Conservation (phyloP, 2,113 vertebrate species). For the Nanger granti region DNA sequence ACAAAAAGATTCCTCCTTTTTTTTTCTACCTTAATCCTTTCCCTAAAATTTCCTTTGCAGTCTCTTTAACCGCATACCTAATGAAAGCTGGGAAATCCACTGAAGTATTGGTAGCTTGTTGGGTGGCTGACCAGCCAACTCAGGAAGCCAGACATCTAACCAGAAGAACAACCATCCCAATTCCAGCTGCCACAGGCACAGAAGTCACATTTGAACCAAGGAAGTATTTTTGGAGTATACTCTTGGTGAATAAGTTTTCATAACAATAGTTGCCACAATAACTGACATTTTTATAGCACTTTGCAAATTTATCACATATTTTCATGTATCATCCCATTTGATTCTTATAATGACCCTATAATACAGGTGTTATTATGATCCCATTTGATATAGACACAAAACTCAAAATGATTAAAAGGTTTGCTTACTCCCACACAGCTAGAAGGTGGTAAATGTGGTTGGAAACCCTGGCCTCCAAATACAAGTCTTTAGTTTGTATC, state of each 20-base stretch:
- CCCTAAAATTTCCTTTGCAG: not conserved
- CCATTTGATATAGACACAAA: not conserved
- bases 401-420: not conserved
- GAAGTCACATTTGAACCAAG: not conserved
- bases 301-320: not conserved
- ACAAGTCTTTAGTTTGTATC: not conserved
- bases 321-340: not conserved
- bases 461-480: not conserved
- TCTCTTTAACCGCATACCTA: not conserved
- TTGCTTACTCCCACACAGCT: not conserved
- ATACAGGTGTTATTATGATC: not conserved
- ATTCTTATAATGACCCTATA: not conserved
- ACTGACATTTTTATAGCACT: not conserved
- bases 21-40: not conserved
- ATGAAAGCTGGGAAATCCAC: not conserved
- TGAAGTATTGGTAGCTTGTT: not conserved
- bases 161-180: not conserved
- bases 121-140: not conserved
- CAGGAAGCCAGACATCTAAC: not conserved
- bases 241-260: not conserved
- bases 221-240: not conserved
- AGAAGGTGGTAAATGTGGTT: not conserved
- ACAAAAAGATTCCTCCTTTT: not conserved
- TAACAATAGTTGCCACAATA: not conserved
- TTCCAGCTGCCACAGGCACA: not conserved